These are phyloP conservation scores for Strigamia transsilvanica DNA, from an alignment of 2,888 invertebrate species.

Conservation along the genomic window DNA sequence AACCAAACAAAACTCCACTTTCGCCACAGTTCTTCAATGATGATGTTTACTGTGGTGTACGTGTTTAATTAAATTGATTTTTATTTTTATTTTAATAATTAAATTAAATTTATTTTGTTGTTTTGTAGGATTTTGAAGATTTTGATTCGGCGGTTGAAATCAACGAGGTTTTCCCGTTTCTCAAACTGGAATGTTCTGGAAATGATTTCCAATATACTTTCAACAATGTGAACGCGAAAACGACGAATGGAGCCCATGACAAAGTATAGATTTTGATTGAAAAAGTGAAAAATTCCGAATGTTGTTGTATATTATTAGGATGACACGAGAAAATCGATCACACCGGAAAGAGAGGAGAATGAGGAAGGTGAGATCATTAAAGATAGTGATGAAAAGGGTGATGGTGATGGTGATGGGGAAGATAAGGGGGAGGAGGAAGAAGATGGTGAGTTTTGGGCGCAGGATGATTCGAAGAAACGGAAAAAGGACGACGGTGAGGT, in stretches of 20 bases:
- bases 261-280: neutral
- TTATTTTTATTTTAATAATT: neutral
- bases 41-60: constrained; percentile 90
- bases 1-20: constrained; percentile 78
- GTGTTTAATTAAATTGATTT: constrained; percentile 60
- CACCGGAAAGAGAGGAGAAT: constrained; percentile 53
- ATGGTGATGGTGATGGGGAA: constrained; percentile 61
- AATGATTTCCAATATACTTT: constrained; percentile 56
- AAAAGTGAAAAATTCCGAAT: neutral
- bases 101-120: constrained; percentile 60
- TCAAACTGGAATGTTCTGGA: constrained; percentile 53
- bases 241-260: constrained; percentile 12
- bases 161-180: constrained; percentile 56
- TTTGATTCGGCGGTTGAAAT: constrained; percentile 72
- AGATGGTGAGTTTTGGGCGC: constrained; percentile 44
- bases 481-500: constrained; percentile 54
- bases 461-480: constrained; percentile 50
- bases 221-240: constrained; percentile 18
- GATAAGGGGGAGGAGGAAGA: constrained; percentile 57
- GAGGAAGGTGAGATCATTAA: constrained; percentile 58
- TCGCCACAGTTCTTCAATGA: constrained; percentile 96
- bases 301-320: constrained; percentile 16
- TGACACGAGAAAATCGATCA: constrained; percentile 42
- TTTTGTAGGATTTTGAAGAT: constrained; percentile 84
- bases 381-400: constrained; percentile 62